These are phyloP conservation scores for Campoplex capitator DNA, from an alignment of 2,888 invertebrate genomes.

Conservation along the genomic window DNA sequence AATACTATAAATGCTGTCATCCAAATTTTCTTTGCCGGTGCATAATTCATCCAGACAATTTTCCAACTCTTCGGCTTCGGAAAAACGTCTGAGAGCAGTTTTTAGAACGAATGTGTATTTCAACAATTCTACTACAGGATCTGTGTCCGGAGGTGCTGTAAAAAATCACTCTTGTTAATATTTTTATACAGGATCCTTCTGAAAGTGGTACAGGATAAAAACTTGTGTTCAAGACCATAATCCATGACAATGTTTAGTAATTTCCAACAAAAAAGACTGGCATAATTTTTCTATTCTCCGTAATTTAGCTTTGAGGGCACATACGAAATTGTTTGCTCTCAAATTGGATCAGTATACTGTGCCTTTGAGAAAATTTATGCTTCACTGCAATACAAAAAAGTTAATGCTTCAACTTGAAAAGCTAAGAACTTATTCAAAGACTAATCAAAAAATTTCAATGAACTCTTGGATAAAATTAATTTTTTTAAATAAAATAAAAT, in stretches of 20 bases:
- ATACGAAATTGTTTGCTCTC: too few species aligned
- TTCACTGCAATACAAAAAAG: too few species aligned
- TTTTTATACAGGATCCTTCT: background rate
- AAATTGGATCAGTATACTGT: too few species aligned
- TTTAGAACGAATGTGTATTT: constrained; percentile 79
- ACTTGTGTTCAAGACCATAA: background rate
- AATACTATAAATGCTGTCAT: constrained; percentile 70
- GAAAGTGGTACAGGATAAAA: background rate
- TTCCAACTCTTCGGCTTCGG: constrained; percentile 77
- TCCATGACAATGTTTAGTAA: background rate
- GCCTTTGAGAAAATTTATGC: too few species aligned
- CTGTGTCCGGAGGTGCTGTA: constrained; percentile 67
- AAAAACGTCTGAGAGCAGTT: constrained; percentile 69
- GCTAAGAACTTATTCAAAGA: too few species aligned
- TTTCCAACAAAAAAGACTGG: too few species aligned
- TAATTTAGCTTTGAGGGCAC: too few species aligned
- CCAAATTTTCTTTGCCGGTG: constrained; percentile 58
- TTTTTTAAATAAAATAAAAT: too few species aligned
- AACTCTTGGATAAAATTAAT: too few species aligned
- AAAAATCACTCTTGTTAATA: background rate
- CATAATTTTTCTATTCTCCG: too few species aligned
- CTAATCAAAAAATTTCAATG: too few species aligned
- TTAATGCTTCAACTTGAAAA: too few species aligned
- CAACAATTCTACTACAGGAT: constrained; percentile 80
- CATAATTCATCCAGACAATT: constrained; percentile 72